Evolutionary conservation across 1,140 invertebrate genomes (phyloP), one percentile per base, ranked within the genome.

Genomic region (Cecropterus lyciades): DNA sequence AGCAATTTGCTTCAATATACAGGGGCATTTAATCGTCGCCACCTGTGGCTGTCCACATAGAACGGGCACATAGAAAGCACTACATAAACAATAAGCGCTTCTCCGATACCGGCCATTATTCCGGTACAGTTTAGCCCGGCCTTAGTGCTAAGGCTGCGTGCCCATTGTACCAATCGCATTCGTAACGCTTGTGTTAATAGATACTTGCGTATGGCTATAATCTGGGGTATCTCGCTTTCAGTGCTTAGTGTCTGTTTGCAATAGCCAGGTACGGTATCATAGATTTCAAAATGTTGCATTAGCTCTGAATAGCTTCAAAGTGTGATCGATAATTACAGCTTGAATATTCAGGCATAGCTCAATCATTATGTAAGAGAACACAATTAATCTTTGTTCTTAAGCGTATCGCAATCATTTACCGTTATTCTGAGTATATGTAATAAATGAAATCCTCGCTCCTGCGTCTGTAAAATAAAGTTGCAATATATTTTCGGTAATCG

Each of bases 1-100:
- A 59, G 43, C 56, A 46, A 59, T 59, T 59, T 59, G 56, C 56
- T 59, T 59, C 56, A 59, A 59, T 59, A 59, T 46, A 33, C 42
- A 59, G 56, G 24, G 52, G 56, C 42, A 48, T 46, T 59, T 59
- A 46, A 59, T 59, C 56, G 42, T 59, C n/a, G 43, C 42, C 56
- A 59, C 56, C 56, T 59, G 56, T 59, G 56, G 56, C 56, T 59
- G 45, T 59, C 56, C 27, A 46, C 24, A 42, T 56, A 56, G 27
- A 56, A 15, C 16, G 51, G 49, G 37, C 52, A 56, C 52, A 59
- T 59, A 59, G 56, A 46, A 46, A 33, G 56, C 56, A 46, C 33
- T 48, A 46, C 24, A 33, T 59, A 48, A 59, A 59, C 56, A 59
- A 59, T 59, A 59, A 60, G 24, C 56, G 56, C 20, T 17, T 60